These are phyloP conservation scores for Drosophila paracracens DNA, from an alignment of 2,888 invertebrate genomes.

Conservation along the genomic window DNA sequence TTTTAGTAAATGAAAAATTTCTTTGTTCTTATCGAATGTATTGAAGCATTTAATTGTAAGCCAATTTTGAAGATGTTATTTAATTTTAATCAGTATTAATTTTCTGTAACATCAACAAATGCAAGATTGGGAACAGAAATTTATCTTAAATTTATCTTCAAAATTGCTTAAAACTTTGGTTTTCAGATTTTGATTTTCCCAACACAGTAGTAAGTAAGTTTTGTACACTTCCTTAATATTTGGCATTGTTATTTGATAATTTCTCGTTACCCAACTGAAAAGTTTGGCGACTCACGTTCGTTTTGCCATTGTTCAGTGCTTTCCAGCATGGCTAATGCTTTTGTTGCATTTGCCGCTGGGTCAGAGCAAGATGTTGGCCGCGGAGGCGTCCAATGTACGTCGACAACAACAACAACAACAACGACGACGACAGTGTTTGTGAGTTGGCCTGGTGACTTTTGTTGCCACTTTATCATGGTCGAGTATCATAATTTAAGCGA, in stretches of 20 bases:
- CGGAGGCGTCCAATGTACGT: constrained; percentile 52
- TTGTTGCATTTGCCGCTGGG: constrained; percentile 16
- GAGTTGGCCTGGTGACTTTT: constrained; percentile 65
- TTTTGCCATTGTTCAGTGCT: constrained; percentile 5
- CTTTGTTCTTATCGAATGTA: too few species aligned
- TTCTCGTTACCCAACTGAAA: neutral
- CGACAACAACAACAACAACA: constrained; percentile 25
- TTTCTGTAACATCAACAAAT: neutral
- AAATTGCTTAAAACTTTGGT: neutral
- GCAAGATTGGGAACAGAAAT: neutral
- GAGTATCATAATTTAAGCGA: constrained; percentile 78
- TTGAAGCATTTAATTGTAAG: neutral
- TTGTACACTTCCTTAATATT: neutral
- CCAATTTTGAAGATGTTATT: neutral
- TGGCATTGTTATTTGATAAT: neutral
- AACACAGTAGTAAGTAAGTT: neutral
- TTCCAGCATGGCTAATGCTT: constrained; percentile 17
- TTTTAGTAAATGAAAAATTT: neutral
- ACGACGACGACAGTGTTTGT: constrained; percentile 14
- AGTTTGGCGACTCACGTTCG: constrained; percentile 24
- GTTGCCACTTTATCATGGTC: constrained; percentile 77
- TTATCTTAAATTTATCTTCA: neutral
- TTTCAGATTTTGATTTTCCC: neutral
- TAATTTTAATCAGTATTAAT: neutral
- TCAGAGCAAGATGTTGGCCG: constrained; percentile 31